Base-by-base conservation (phyloP, 23 tunicate genomes). In the Diplosoma virens region DNA sequence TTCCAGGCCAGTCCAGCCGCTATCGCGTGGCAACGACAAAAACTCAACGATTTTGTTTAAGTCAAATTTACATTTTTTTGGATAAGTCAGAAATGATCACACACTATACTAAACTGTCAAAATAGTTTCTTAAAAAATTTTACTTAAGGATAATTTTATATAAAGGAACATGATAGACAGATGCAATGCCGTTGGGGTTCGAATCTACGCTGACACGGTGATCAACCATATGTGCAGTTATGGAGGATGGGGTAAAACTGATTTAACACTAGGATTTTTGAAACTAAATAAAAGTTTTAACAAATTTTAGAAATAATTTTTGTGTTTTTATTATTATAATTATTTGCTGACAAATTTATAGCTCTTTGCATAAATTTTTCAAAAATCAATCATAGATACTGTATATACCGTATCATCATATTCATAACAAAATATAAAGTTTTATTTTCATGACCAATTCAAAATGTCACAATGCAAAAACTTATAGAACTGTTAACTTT, bases 211-310 rank as follows among this genome's bases (percentile, higher is more conserved):
- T 18, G 98, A 93, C 78, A 73, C 75, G 0, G 93, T 94, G 21
- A 83, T 94, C 74, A 94, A 94, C 71, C 98, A 94, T 68, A 89
- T 89, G 96, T 78, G 85, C 61, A 84, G 89, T 18, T 76, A 35
- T 41, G 89, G 84, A 1, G 96, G 96, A 22, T 7, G 54, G 29
- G 89, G 96, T 89, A 54, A 50, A 29, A 25, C 5, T 6, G 80
- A 77, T 75, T 21, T 56, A 24, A 9, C 30, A 9, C n/a, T n/a
- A n/a, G n/a, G n/a, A n/a, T n/a, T n/a, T n/a, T n/a, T n/a, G n/a
- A n/a, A n/a, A n/a, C n/a, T 46, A 11, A 46, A 16, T 16, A 46
- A 46, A 16, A 46, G 16, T 46, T 46, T 46, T 14, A 46, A 46
- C 52, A 16, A 14, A 46, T 46, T 46, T 46, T 16, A 46, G 14